Percentiles rank a stretch among this genome's conserved stretches.
Evolutionary conservation across 2,797 vertebrate species (phyloP).

Genomic region (Pseudochaenichthys georgianus): DNA sequence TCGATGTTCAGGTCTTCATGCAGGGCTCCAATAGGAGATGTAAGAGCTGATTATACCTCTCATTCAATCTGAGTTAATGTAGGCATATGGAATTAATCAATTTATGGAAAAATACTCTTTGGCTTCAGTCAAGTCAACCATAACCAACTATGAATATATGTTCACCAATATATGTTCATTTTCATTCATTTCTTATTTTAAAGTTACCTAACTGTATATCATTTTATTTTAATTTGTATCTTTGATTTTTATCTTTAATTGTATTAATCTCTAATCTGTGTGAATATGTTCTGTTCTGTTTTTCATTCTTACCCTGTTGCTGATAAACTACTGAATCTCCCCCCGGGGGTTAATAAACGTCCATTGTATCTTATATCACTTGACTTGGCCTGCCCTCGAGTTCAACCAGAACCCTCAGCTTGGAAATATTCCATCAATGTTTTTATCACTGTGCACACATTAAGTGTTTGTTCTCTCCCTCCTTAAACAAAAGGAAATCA

Average conservation of each 20-base stretch:
- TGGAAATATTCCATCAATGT: slow-evolving; percentile 16
- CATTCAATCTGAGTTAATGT: slow-evolving; percentile 37
- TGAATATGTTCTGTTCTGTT: too few species aligned
- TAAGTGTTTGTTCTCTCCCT: slow-evolving; percentile 32
- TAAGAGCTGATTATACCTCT: slow-evolving; percentile 49
- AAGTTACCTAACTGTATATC: too few species aligned
- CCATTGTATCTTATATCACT: not conserved
- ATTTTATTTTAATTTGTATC: too few species aligned
- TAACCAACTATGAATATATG: not conserved
- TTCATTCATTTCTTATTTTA: too few species aligned
- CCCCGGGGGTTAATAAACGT: too few species aligned
- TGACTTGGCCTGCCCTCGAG: not conserved
- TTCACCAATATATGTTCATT: too few species aligned
- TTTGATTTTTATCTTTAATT: too few species aligned
- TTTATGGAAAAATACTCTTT: slow-evolving; percentile 7
- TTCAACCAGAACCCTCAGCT: slow-evolving; percentile 1
- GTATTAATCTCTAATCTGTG: too few species aligned
- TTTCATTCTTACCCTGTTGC: too few species aligned
- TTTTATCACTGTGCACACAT: slow-evolving; percentile 31
- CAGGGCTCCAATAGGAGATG: slow-evolving; percentile 35
- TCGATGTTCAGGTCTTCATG: slow-evolving; percentile 68
- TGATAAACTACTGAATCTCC: too few species aligned
- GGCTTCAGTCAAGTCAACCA: slow-evolving; percentile 4
- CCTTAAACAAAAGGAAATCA: slow-evolving; percentile 40
- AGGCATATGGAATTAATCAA: slow-evolving; percentile 39